These are phyloP conservation scores for Dasyornis broadbenti DNA, from an alignment of 2,113 vertebrate genomes.

Conservation along the genomic window DNA sequence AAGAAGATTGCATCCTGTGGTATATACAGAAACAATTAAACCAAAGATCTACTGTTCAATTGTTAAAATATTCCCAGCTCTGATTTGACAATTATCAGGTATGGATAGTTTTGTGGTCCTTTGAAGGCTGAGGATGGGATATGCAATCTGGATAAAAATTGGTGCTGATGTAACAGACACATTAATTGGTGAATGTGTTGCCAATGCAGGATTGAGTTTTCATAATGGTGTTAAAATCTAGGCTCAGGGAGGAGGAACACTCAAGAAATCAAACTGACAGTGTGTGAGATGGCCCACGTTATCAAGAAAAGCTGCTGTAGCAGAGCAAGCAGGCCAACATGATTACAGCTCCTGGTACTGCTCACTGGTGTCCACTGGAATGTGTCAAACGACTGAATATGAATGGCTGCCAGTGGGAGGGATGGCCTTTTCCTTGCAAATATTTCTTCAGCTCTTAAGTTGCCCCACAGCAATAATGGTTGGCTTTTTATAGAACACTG, in stretches of 20 bases:
- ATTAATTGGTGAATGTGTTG: not conserved
- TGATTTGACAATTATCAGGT: not conserved
- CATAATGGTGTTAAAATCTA: not conserved
- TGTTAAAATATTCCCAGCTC: not conserved
- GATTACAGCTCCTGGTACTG: not conserved
- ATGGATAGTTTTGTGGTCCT: not conserved
- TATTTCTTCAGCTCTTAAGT: conserved; percentile 50
- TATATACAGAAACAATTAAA: not conserved
- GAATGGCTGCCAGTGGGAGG: not conserved
- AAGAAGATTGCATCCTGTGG: not conserved
- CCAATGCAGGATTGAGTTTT: not conserved
- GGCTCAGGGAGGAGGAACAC: not conserved
- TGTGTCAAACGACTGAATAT: not conserved
- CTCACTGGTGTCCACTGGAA: not conserved
- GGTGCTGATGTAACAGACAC: not conserved
- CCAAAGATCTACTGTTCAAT: not conserved
- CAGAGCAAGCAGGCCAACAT: not conserved
- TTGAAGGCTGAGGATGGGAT: not conserved
- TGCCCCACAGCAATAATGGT: conserved; percentile 27
- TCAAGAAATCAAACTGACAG: not conserved
- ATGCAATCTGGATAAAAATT: not conserved
- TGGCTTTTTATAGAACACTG: conserved; percentile 57
- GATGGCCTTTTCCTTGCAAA: conserved; percentile 51
- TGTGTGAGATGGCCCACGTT: not conserved
- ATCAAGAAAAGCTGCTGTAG: not conserved